Evolutionary conservation across 2,888 invertebrate genomes (phyloP), one percentile per base, ranked within the genome.

Genomic region (Conistra vaccinii): DNA sequence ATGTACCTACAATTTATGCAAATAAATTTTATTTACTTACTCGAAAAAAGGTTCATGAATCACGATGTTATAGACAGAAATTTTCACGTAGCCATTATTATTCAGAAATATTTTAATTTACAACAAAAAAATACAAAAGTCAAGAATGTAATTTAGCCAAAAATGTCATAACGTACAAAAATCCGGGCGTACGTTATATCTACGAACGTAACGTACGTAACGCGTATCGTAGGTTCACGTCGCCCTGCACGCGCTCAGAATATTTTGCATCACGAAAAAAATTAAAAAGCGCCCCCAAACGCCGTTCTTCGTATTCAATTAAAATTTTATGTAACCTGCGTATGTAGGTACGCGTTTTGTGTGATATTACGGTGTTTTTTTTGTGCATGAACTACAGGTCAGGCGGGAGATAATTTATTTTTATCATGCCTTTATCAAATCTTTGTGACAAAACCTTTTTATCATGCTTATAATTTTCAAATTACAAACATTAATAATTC

Each of bases 191-290:
- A 65, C 26, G 48, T 26, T 29, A 51, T 73, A 60, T 55, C 53
- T 73, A 76, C 75, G 55, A 62, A 73, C 60, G 61, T 60, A 55
- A 62, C 35, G 68, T 69, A 76, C 67, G 53, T 66, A 57, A 57
- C 14, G 70, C 57, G 69, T 76, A 58, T 57, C 61, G 60, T 66
- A 62, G 78, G 69, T 39, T 58, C 26, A 51, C 80, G 63, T 61
- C 51, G 20, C 51, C 58, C 60, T 35, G 69, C 26, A 84, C 85
- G 78, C 72, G 87, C 35, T 61, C 68, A 70, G 85, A 85, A 84
- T 86, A 86, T 84, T 85, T 86, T 70, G 78, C 76, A 84, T 84
- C 65, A 62, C 74, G 61, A 23, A 72, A 84, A 85, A 84, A 86
- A 53, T 84, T 85, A 81, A 78, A 84, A 82, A 55, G 57, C 67